Evolutionary conservation across 2,113 vertebrate species (phyloP).

Genomic region (Probosciger aterrimus): DNA sequence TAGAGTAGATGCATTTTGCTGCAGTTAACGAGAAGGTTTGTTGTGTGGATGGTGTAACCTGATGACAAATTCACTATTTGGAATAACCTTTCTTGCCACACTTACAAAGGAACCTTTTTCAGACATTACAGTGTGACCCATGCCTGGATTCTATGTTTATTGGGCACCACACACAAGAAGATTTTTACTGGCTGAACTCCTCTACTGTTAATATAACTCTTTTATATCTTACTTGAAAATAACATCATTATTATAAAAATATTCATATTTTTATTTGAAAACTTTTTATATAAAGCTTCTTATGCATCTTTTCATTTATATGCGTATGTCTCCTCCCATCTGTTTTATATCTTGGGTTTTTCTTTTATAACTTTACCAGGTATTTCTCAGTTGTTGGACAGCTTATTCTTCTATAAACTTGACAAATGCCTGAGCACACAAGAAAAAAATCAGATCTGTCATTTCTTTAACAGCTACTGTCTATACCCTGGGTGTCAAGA

Average conservation of each 20-base stretch:
- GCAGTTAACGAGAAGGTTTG: neutral
- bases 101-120: neutral
- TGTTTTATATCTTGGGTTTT: neutral
- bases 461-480: neutral
- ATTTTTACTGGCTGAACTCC: neutral
- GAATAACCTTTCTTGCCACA: neutral
- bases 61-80: neutral
- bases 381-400: neutral
- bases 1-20: neutral
- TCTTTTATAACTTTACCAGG: neutral
- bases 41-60: neutral
- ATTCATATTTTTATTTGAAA: neutral
- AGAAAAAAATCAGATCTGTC: neutral
- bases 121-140: neutral
- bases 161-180: neutral
- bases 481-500: neutral
- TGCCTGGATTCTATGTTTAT: neutral
- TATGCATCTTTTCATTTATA: neutral
- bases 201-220: neutral
- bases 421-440: neutral
- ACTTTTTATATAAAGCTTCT: neutral
- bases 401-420: neutral
- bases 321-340: fast-evolving
- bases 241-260: neutral
- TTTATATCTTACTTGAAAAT: neutral